phyloP scores from a whole-genome alignment of 2,113 vertebrate genomes.

The Hippocampus barbouri region DNA sequence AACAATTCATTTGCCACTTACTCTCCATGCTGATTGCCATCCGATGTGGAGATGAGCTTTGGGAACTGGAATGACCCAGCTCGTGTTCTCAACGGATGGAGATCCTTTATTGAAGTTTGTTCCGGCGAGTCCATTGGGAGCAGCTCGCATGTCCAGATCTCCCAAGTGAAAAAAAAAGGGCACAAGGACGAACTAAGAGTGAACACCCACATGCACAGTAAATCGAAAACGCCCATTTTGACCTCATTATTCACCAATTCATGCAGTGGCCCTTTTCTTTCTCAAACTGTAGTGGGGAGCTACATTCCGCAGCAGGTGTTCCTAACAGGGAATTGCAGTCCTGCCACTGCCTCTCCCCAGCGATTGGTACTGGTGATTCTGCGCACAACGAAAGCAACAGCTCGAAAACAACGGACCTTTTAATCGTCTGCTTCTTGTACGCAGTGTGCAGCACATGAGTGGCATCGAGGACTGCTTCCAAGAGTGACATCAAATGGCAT shows the following conservation, averaged over 20 bases:
- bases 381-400: constrained; percentile 21
- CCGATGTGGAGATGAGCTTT: constrained; percentile 43
- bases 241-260: constrained; percentile 22
- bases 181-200: constrained; percentile 13
- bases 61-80: constrained; percentile 38
- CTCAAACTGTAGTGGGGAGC: background rate
- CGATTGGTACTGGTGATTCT: constrained; percentile 21
- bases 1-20: constrained; percentile 59
- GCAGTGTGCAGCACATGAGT: constrained; percentile 43
- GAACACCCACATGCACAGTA: constrained; percentile 13
- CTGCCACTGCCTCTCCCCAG: background rate
- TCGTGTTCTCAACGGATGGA: constrained; percentile 56
- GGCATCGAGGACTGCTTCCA: constrained; percentile 15
- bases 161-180: constrained; percentile 10
- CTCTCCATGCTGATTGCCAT: constrained; percentile 55
- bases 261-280: constrained; percentile 17
- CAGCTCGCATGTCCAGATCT: constrained; percentile 7
- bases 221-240: constrained; percentile 26
- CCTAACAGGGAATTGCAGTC: constrained; percentile 16
- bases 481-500: constrained; percentile 49
- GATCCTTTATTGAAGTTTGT: constrained; percentile 43
- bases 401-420: constrained; percentile 39
- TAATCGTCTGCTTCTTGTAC: constrained; percentile 34
- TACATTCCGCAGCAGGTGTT: constrained; percentile 56
- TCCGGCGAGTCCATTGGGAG: constrained; percentile 24